Evolutionary conservation across 2,888 invertebrate genomes (phyloP).

Genomic region (Stictocephala bisonia): DNA sequence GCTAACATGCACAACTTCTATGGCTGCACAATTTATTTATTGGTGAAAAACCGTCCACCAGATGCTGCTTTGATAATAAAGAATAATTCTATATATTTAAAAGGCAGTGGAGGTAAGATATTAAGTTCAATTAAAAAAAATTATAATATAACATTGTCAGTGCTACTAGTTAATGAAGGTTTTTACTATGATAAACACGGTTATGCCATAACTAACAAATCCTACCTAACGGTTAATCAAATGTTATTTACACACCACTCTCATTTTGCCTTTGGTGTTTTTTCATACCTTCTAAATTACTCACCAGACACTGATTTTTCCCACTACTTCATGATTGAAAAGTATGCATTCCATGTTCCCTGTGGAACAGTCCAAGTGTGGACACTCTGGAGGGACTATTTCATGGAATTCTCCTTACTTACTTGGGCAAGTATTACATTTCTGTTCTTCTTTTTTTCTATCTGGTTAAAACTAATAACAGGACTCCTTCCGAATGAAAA

Average conservation of each 20-base stretch:
- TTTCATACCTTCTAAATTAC: background rate
- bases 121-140: background rate
- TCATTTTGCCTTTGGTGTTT: conserved; percentile 17
- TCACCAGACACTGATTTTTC: background rate
- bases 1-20: conserved; percentile 1
- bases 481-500: background rate
- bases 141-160: background rate
- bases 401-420: background rate
- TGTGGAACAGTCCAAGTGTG: background rate
- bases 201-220: background rate
- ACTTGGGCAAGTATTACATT: background rate
- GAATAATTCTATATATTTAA: background rate
- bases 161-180: background rate
- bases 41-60: conserved; percentile 14
- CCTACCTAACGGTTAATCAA: background rate
- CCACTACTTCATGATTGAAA: background rate
- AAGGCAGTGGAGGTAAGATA: conserved; percentile 8
- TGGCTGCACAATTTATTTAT: background rate
- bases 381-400: background rate
- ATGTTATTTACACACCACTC: background rate
- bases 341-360: conserved; percentile 3
- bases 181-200: background rate
- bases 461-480: background rate
- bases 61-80: background rate
- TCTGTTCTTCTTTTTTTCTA: background rate